These are phyloP conservation scores for Trichonephila clavata DNA, from an alignment of 1,140 invertebrate genomes.

Conservation along the genomic window DNA sequence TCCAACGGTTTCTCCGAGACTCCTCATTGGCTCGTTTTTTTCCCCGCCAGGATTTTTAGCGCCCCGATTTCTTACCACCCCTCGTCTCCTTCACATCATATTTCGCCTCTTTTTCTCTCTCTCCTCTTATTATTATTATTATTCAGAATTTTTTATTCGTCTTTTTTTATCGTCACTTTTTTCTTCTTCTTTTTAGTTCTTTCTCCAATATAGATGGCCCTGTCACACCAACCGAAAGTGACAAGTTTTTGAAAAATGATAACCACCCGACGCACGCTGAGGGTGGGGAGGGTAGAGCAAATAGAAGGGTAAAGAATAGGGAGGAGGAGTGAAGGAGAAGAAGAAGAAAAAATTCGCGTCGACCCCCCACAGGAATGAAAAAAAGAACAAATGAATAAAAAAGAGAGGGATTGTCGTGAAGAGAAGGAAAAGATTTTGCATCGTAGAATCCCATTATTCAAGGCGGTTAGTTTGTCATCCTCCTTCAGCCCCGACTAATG, in stretches of 20 bases:
- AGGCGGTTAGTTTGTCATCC: slow-evolving; percentile 71
- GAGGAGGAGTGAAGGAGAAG: not conserved
- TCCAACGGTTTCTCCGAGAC: not conserved
- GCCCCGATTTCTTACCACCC: slow-evolving; percentile 37
- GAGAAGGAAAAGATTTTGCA: slow-evolving; percentile 73
- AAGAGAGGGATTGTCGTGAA: slow-evolving; percentile 46
- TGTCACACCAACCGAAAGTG: slow-evolving; percentile 71
- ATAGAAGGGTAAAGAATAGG: slow-evolving; percentile 17
- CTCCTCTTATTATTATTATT: slow-evolving; percentile 69
- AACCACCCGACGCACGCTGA: slow-evolving; percentile 26
- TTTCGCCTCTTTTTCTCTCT: slow-evolving; percentile 20
- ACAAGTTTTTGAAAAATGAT: slow-evolving; percentile 77
- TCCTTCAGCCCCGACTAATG: slow-evolving; percentile 71
- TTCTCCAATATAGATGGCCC: slow-evolving; percentile 53
- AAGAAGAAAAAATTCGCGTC: not conserved
- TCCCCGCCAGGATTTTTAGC: slow-evolving; percentile 18
- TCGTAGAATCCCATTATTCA: slow-evolving; percentile 70
- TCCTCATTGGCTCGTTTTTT: slow-evolving; percentile 69
- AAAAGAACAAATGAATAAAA: not conserved
- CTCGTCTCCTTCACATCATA: slow-evolving; percentile 32
- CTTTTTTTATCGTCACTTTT: slow-evolving; percentile 32
- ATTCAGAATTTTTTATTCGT: slow-evolving; percentile 44
- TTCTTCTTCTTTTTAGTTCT: not conserved
- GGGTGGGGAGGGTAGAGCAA: not conserved
- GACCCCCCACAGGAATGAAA: slow-evolving; percentile 41